Evolutionary conservation across 1,140 invertebrate species (phyloP), one percentile per base, ranked within the genome.

Genomic region (Papilio polyxenes): DNA sequence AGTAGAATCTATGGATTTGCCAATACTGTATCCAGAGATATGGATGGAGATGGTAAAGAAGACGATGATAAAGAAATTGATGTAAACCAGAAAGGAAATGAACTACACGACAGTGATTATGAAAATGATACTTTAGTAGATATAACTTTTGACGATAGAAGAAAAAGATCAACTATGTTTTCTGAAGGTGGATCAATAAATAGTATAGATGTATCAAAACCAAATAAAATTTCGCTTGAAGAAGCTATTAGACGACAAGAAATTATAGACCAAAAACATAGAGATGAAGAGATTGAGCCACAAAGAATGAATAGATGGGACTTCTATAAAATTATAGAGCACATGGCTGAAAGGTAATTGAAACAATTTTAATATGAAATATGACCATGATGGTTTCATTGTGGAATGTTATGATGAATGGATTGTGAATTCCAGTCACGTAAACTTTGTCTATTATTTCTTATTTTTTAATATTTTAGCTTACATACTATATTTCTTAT

Each of bases 321-420:
- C 87, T 95, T 96, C 82, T 96, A 96, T 88, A 95, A 95, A 92
- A 94, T 96, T 69, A 87, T 96, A 62, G 95, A 96, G 85, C 92
- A 95, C 77, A 94, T 95, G 89, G 91, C 95, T 20, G 94, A 95
- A 85, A 92, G 93, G 92, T 95, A 88, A 85, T 81, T 85, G 3
- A 75, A 56, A 51, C 31, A 75, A 17, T 37, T 20, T 51, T 53
- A 3, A 82, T 80, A 80, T 51, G 5, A 20, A 6, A 20, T 59
- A 20, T 59, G 8, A 17, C 53, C 53, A 17, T 56, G 49, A 51
- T 75, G 11, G 44, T 59, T 83, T 79, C 79, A 82, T 84, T 84
- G 79, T 78, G 81, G 72, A 81, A 74, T 31, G 23, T 72, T 82
- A 76, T 53, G 51, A 53, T 53, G 17, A 17, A 53, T 53, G 51